phyloP scores from a whole-genome alignment of 2,113 vertebrate species.

The Orycteropus afer region DNA sequence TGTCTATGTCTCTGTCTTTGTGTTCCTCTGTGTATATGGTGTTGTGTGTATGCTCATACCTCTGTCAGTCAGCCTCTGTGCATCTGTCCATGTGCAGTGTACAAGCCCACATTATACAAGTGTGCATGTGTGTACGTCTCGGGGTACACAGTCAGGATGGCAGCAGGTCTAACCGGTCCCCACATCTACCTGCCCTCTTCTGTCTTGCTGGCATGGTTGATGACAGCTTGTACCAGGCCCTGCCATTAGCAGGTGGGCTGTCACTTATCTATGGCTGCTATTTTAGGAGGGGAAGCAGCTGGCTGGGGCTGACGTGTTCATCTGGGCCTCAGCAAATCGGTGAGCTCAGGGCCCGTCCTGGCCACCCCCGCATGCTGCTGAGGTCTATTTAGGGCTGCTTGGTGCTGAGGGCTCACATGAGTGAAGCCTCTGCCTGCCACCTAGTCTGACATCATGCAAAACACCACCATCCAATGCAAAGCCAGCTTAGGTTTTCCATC shows the following conservation, averaged over 20 bases:
- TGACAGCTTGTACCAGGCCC: accelerated
- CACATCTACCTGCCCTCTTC: background rate
- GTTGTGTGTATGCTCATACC: accelerated
- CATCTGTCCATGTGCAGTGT: accelerated
- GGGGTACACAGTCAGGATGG: accelerated
- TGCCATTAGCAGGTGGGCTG: background rate
- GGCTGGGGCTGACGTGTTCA: background rate
- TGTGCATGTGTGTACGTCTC: background rate
- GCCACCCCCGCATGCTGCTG: background rate
- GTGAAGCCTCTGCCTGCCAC: background rate
- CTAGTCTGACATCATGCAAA: background rate
- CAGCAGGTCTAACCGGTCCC: background rate
- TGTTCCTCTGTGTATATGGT: background rate
- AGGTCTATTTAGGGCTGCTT: background rate
- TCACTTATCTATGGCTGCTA: background rate
- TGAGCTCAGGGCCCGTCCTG: background rate
- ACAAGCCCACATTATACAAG: accelerated
- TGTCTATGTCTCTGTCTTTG: background rate
- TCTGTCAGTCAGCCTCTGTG: background rate
- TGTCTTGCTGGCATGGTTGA: background rate
- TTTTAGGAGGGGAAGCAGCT: background rate
- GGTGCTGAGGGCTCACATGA: accelerated
- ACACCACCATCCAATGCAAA: background rate
- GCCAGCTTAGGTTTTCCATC: background rate
- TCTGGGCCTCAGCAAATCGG: background rate